phyloP scores from a whole-genome alignment of 92 coral and sea anemone species.

The Heteractis magnifica region DNA sequence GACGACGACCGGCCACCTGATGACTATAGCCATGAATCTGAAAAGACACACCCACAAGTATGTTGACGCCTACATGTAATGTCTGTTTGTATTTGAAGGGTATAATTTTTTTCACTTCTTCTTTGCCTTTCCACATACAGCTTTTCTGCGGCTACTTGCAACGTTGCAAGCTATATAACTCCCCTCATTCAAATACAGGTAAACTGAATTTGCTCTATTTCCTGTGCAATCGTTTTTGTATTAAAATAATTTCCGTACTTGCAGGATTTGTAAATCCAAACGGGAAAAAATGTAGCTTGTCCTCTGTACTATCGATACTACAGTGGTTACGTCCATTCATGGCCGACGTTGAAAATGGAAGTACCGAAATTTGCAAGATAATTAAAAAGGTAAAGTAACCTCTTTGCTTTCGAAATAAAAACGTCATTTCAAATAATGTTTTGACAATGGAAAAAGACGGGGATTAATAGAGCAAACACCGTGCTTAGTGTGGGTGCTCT shows the following conservation, averaged over 20 bases:
- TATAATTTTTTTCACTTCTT: background rate
- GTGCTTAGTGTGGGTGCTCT: background rate
- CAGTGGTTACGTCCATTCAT: background rate
- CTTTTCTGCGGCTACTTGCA: background rate
- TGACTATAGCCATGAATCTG: background rate
- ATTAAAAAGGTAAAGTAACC: background rate
- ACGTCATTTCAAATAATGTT: background rate
- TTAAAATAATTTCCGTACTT: background rate
- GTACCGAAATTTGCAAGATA: background rate
- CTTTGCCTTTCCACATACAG: background rate
- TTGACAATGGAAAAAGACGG: background rate
- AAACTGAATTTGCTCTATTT: background rate
- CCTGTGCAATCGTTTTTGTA: background rate
- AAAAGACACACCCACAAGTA: background rate
- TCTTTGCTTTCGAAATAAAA: background rate
- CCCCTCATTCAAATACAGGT: background rate
- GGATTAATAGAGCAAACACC: background rate
- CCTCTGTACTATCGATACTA: background rate
- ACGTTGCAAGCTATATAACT: background rate
- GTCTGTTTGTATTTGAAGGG: background rate
- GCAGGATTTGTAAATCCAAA: slow-evolving; percentile 2
- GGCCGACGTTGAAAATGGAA: background rate
- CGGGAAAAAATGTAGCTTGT: background rate
- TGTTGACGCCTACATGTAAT: background rate
- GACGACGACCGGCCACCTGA: background rate